phyloP scores from a whole-genome alignment of 2,797 vertebrate genomes.

The Gymnoscopelus microlampas region DNA sequence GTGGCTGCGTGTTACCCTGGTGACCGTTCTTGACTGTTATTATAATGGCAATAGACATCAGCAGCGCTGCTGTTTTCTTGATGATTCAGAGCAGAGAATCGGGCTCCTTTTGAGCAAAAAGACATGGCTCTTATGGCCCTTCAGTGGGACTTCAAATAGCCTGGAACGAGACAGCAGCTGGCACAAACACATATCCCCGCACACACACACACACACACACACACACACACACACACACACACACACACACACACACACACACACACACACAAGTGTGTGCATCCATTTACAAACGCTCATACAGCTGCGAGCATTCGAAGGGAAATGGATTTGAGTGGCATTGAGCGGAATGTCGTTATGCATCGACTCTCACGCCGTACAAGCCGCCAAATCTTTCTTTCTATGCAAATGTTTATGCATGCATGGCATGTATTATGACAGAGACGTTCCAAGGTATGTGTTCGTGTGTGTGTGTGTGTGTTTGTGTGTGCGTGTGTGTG shows the following conservation, averaged over 20 bases:
- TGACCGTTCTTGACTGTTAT: conserved; percentile 35
- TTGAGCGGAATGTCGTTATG: conserved; percentile 4
- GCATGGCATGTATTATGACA: neutral
- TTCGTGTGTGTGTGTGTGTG: too few relatives aligned
- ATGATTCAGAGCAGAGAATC: conserved; percentile 60
- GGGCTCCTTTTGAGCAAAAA: conserved; percentile 25
- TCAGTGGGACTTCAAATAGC: conserved; percentile 41
- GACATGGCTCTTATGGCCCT: conserved; percentile 52
- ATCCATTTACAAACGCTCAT: neutral
- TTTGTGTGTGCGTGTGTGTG: neutral
- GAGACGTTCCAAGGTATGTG: neutral
- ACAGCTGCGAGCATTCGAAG: conserved; percentile 3
- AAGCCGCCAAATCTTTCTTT: conserved; percentile 29
- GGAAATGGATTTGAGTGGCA: conserved; percentile 16
- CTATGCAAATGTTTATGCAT: neutral
- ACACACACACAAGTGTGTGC: neutral
- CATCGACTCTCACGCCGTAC: neutral
- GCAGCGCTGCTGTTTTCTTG: conserved; percentile 29
- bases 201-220: conserved; percentile 31
- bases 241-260: neutral
- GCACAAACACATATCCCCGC: conserved; percentile 30
- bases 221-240: conserved; percentile 31
- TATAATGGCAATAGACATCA: conserved; percentile 35
- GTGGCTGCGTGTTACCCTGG: conserved; percentile 26
- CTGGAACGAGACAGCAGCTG: conserved; percentile 55